Evolutionary conservation across 2,113 vertebrate genomes (phyloP).

Genomic region (Dicentrarchus labrax): DNA sequence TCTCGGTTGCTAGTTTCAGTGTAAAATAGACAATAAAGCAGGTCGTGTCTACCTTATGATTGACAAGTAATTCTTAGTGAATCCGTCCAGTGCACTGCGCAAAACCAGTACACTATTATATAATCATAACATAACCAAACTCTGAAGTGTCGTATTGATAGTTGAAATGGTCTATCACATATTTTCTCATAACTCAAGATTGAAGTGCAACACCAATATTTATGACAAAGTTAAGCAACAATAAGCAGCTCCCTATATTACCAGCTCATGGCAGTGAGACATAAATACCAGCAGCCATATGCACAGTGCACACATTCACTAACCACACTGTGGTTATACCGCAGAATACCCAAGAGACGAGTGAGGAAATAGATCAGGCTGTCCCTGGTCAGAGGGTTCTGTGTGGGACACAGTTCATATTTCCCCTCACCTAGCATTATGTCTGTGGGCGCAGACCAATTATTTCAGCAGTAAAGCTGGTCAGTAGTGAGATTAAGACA

Average conservation of each 20-base stretch:
- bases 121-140: too few relatives aligned
- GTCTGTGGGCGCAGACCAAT: neutral
- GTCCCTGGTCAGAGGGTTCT: neutral
- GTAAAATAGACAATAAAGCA: too few relatives aligned
- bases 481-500: neutral
- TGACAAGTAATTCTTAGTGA: too few relatives aligned
- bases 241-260: neutral
- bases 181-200: too few relatives aligned
- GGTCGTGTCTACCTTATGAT: too few relatives aligned
- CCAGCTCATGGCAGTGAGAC: neutral
- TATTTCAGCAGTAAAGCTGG: neutral
- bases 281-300: neutral
- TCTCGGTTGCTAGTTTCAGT: too few relatives aligned
- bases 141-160: too few relatives aligned
- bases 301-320: neutral
- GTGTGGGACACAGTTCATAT: neutral
- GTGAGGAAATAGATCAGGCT: conserved; percentile 8
- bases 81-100: too few relatives aligned
- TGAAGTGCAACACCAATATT: too few relatives aligned
- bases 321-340: neutral
- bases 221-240: neutral
- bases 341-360: conserved; percentile 17
- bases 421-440: neutral
- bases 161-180: too few relatives aligned
- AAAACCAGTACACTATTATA: too few relatives aligned